Evolutionary conservation across 2,113 vertebrate genomes (phyloP).

Genomic region (Garra rufa): DNA sequence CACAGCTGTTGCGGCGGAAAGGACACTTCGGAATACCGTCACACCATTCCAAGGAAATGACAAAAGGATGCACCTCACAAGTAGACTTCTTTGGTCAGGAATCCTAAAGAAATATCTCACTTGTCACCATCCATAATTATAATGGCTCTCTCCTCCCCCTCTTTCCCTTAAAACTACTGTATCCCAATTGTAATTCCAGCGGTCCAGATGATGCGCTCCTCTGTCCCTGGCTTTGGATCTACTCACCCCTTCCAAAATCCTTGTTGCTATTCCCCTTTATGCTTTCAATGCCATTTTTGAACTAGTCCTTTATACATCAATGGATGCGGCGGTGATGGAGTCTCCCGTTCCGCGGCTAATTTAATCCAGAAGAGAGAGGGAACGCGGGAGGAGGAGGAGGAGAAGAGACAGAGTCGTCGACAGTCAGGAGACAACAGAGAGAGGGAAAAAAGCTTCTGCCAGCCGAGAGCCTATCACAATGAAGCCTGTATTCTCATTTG

Average conservation of each 20-base stretch:
- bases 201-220: slow-evolving; percentile 40
- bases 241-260: slow-evolving; percentile 54
- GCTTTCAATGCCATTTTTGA: slow-evolving; percentile 26
- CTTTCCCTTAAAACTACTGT: slow-evolving; percentile 21
- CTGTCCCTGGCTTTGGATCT: neutral
- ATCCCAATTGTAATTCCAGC: slow-evolving; percentile 43
- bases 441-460: slow-evolving; percentile 71
- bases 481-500: slow-evolving; percentile 71
- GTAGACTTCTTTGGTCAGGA: slow-evolving; percentile 13
- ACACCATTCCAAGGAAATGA: slow-evolving; percentile 11
- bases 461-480: slow-evolving; percentile 72
- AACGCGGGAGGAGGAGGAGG: slow-evolving; percentile 49
- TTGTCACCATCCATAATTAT: slow-evolving; percentile 46
- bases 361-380: slow-evolving; percentile 68
- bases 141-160: slow-evolving; percentile 4
- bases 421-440: slow-evolving; percentile 71
- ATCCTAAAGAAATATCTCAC: slow-evolving; percentile 23
- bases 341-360: slow-evolving; percentile 65
- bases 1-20: slow-evolving; percentile 64
- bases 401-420: slow-evolving; percentile 65
- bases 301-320: slow-evolving; percentile 35
- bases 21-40: slow-evolving; percentile 21
- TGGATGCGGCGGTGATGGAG: slow-evolving; percentile 39
- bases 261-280: slow-evolving; percentile 29
- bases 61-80: slow-evolving; percentile 7